phyloP scores from a whole-genome alignment of 2,888 invertebrate genomes.

The Tortricodes alternella region DNA sequence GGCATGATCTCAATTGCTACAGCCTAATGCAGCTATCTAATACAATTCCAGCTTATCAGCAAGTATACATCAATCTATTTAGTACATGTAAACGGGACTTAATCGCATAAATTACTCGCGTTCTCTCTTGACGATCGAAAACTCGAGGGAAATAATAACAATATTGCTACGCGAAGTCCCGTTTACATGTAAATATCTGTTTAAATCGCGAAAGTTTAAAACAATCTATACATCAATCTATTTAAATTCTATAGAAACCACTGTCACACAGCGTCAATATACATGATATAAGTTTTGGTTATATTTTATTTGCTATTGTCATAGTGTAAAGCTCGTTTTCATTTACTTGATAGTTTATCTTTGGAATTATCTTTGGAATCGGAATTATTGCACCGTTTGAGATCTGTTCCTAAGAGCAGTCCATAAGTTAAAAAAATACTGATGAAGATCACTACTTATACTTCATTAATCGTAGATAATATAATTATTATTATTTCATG shows the following conservation, averaged over 20 bases:
- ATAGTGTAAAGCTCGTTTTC: conserved; percentile 64
- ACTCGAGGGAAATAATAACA: too few relatives aligned
- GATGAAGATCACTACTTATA: conserved; percentile 10
- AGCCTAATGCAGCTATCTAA: too few relatives aligned
- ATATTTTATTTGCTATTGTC: conserved; percentile 63
- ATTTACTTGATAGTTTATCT: conserved; percentile 40
- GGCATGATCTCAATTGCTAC: too few relatives aligned
- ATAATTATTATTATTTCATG: conserved; percentile 7
- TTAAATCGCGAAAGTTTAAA: too few relatives aligned
- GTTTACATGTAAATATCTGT: too few relatives aligned
- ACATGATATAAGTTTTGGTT: conserved; percentile 39
- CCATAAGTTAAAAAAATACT: neutral
- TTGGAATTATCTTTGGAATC: conserved; percentile 65
- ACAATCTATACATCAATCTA: conserved; percentile 28
- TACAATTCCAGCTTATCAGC: too few relatives aligned
- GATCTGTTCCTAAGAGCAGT: neutral
- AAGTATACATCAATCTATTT: too few relatives aligned
- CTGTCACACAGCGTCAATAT: conserved; percentile 54
- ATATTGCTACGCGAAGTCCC: too few relatives aligned
- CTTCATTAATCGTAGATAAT: neutral
- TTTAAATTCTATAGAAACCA: conserved; percentile 36
- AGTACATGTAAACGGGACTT: too few relatives aligned
- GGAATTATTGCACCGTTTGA: conserved; percentile 36
- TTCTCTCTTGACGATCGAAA: too few relatives aligned
- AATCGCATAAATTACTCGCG: too few relatives aligned